Evolutionary conservation across 2,113 vertebrate genomes (phyloP), one percentile per base, ranked within the genome.

Genomic region (Rhegmatorhina hoffmannsi): DNA sequence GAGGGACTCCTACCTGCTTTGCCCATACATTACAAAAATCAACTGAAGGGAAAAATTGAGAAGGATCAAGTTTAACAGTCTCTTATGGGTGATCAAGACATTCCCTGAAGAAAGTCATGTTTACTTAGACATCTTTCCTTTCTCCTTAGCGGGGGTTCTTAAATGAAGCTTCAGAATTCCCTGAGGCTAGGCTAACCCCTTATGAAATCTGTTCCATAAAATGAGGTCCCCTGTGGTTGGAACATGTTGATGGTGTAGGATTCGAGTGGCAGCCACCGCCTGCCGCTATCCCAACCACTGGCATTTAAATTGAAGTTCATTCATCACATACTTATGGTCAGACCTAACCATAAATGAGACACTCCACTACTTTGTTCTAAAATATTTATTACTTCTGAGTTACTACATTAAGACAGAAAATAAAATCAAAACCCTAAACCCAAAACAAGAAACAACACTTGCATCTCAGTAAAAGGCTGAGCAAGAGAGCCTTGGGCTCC

Each of bases 261-360:
- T 80, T 92, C 5, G 3, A 94, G 89, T 88, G 83, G 77, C 89
- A 97, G 93, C 83, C 43, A 3, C 94, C 0, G 4, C 81, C 40
- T 62, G 85, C 84, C 5, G 19, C 87, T 93, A 75, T 49, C 92
- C 80, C 92, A 95, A 83, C 92, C 97, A 94, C 96, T 82, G 95
- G 94, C 87, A 94, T 97, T 96, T 96, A 97, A 96, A 90, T 3
- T 93, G 91, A 96, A 97, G 79, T 74, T 89, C 92, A 97, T 96
- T 94, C 92, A 96, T 96, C 95, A 97, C 84, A 90, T 72, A 84
- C 89, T 91, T 94, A 90, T 28, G 33, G 90, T 94, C 85, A 96
- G 84, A 94, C 66, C 94, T 87, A 94, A 94, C 92, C 56, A 31
- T 95, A 97, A 97, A 92, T 94, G 93, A 97, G 92, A 81, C 19